A percentile compares a stretch with the other conserved stretches of the same genome.
Evolutionary conservation across 2,113 vertebrate genomes (phyloP).

Genomic region (Esox niger): DNA sequence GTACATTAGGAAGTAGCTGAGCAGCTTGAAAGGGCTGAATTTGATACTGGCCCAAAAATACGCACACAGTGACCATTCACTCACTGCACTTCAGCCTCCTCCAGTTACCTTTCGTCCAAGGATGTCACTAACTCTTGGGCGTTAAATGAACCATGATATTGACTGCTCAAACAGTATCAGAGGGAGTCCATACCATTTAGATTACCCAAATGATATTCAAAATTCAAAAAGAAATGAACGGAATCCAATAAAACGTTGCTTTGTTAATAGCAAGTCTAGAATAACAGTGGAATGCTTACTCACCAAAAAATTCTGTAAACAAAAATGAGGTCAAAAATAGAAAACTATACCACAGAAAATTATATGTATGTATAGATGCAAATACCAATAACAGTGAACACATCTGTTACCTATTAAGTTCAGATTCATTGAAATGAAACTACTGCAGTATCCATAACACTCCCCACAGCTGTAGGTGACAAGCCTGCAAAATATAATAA

Average conservation of each 20-base stretch:
- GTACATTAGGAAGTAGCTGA: conserved; percentile 2
- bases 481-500: background rate
- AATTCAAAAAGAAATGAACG: too few relatives aligned
- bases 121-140: background rate
- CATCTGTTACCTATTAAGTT: background rate
- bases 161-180: background rate
- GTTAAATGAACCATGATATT: background rate
- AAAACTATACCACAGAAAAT: too few relatives aligned
- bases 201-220: background rate
- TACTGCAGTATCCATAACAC: background rate
- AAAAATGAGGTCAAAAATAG: too few relatives aligned
- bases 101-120: background rate
- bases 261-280: too few relatives aligned
- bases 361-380: too few relatives aligned
- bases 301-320: too few relatives aligned
- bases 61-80: background rate
- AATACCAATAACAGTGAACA: too few relatives aligned
- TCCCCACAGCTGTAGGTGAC: background rate
- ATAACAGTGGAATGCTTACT: too few relatives aligned
- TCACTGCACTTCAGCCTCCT: background rate
- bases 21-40: conserved; percentile 2
- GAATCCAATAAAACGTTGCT: too few relatives aligned
- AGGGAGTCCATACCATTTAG: background rate
- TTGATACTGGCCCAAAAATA: background rate
- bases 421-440: background rate